Percentiles rank a stretch among this genome's conserved stretches.
These are phyloP conservation scores for Scyliorhinus canicula DNA, from an alignment of 2,797 vertebrate genomes.

Conservation along the genomic window DNA sequence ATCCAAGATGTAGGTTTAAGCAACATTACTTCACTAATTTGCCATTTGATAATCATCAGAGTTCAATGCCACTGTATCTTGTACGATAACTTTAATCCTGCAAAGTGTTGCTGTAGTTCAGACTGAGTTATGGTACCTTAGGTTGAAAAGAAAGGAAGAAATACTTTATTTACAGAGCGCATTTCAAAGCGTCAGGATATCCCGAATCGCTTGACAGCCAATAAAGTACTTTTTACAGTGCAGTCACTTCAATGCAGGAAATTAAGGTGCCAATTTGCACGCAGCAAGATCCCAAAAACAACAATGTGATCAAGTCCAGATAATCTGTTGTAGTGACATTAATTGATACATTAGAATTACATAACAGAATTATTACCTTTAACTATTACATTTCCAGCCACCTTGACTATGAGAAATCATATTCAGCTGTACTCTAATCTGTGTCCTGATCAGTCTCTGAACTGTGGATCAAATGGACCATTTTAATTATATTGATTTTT, in stretches of 20 bases:
- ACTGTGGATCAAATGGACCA: background rate
- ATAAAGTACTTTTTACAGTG: background rate
- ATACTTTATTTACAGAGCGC: no score
- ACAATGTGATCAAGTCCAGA: background rate
- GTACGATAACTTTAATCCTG: background rate
- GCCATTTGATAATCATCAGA: background rate
- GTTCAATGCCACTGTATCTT: background rate
- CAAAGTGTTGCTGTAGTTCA: background rate
- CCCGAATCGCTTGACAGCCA: background rate
- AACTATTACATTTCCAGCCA: background rate
- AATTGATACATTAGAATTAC: background rate
- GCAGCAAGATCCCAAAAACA: background rate
- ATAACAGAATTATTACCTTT: background rate
- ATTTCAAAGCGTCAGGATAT: background rate
- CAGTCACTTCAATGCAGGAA: background rate
- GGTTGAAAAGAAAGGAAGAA: background rate
- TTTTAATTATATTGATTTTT: background rate
- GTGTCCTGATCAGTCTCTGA: background rate
- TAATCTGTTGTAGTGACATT: background rate
- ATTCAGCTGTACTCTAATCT: background rate
- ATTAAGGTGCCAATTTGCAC: background rate
- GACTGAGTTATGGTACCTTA: background rate
- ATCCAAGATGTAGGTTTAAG: background rate
- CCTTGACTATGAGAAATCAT: background rate
- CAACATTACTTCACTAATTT: background rate